These are phyloP conservation scores for Hydrolagus colliei DNA, from an alignment of 2,797 vertebrate genomes.

Conservation along the genomic window DNA sequence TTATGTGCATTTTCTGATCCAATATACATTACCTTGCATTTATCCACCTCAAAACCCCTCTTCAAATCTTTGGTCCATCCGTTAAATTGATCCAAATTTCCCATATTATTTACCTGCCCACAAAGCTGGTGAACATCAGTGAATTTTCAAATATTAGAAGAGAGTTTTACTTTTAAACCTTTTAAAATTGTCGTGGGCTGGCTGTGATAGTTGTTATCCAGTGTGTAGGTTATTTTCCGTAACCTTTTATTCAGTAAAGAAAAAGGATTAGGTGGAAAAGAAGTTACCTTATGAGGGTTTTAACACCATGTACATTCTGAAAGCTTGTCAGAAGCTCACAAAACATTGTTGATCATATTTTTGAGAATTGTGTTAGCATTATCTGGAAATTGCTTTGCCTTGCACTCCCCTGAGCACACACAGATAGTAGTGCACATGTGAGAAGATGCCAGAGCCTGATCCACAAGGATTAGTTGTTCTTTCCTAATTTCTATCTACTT, in stretches of 20 bases:
- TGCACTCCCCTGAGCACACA: not conserved
- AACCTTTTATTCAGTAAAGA: not conserved
- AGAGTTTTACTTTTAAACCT: no score
- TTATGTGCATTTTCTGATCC: no score
- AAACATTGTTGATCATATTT: not conserved
- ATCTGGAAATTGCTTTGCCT: not conserved
- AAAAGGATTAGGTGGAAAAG: not conserved
- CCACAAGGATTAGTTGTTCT: not conserved
- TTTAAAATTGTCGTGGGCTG: no score
- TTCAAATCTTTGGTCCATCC: no score
- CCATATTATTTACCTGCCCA: no score
- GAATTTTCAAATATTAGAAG: no score
- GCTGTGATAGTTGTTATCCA: no score
- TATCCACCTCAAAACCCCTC: no score
- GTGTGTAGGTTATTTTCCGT: not conserved
- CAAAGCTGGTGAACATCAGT: no score
- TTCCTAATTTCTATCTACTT: slow-evolving; percentile 6
- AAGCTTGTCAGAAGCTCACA: not conserved
- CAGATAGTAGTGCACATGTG: not conserved
- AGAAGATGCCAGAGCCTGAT: not conserved
- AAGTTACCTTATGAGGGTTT: not conserved
- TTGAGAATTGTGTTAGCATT: not conserved
- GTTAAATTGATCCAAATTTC: no score
- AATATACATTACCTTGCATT: no score
- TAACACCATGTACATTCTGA: not conserved